A percentile compares a stretch with the other conserved stretches of the same genome.
These are phyloP conservation scores for Cyclopterus lumpus DNA, from an alignment of 2,797 vertebrate species.

Conservation along the genomic window DNA sequence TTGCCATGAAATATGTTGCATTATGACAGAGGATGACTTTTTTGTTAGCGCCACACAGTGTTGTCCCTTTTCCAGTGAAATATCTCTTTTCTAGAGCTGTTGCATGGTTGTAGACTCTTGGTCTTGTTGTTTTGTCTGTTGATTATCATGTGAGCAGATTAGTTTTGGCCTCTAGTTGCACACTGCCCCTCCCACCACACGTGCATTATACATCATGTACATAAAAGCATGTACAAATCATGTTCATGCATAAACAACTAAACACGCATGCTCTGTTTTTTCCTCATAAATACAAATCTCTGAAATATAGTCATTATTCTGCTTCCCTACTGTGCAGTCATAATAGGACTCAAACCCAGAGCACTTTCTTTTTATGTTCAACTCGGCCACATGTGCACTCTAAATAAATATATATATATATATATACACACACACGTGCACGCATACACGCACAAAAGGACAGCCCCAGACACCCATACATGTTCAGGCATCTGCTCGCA, in stretches of 20 bases:
- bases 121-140: slow-evolving; percentile 9
- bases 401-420: neutral
- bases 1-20: neutral
- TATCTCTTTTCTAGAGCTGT: neutral
- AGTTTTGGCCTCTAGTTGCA: slow-evolving; percentile 22
- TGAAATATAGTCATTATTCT: slow-evolving; percentile 8
- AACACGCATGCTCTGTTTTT: slow-evolving; percentile 1
- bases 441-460: slow-evolving; percentile 24
- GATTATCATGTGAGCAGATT: slow-evolving; percentile 38
- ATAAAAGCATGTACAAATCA: neutral
- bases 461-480: slow-evolving; percentile 38
- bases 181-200: slow-evolving; percentile 15
- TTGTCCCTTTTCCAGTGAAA: neutral
- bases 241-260: slow-evolving; percentile 3
- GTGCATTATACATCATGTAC: slow-evolving; percentile 6
- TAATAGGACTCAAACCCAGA: slow-evolving; percentile 7
- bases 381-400: slow-evolving; percentile 3
- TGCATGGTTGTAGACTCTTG: neutral
- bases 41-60: neutral
- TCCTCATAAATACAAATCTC: slow-evolving; percentile 19
- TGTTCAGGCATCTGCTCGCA: slow-evolving; percentile 56
- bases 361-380: slow-evolving; percentile 22
- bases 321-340: neutral
- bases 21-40: neutral
- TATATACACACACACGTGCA: too few species aligned